Percentiles rank a stretch among this genome's conserved stretches.
phyloP scores from a whole-genome alignment of 2,797 vertebrate species.

The Echiichthys vipera region DNA sequence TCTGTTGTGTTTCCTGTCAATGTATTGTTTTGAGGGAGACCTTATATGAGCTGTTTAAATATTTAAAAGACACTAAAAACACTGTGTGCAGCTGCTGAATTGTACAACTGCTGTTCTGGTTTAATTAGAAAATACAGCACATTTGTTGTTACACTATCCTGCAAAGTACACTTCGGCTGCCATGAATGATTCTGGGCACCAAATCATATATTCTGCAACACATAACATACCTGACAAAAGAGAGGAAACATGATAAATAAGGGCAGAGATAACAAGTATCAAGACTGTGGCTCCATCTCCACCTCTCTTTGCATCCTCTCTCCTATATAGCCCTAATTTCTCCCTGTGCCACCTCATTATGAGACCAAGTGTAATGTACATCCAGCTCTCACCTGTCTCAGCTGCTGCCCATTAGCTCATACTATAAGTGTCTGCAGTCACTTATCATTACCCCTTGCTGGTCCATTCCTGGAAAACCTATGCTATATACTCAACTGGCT shows the following conservation, averaged over 20 bases:
- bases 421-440: neutral
- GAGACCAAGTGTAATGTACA: conserved; percentile 9
- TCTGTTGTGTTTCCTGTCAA: conserved; percentile 34
- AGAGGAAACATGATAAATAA: conserved; percentile 39
- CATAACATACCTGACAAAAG: conserved; percentile 39
- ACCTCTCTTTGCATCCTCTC: conserved; percentile 21
- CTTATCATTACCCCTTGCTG: no score
- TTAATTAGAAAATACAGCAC: conserved; percentile 27
- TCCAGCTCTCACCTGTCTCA: conserved; percentile 29
- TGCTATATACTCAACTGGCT: neutral
- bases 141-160: conserved; percentile 25
- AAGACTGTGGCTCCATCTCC: conserved; percentile 27
- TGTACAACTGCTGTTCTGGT: conserved; percentile 2
- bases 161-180: conserved; percentile 14
- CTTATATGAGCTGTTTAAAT: conserved; percentile 36
- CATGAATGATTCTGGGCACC: conserved; percentile 28
- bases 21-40: conserved; percentile 27
- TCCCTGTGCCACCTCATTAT: conserved; percentile 24
- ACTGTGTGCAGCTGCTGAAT: conserved; percentile 15
- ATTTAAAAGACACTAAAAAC: conserved; percentile 29
- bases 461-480: conserved; percentile 5
- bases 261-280: conserved; percentile 56
- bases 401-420: conserved; percentile 33
- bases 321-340: conserved; percentile 9
- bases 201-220: conserved; percentile 33